These are phyloP conservation scores for Philypnodon macrostomus DNA, from an alignment of 2,797 vertebrate genomes.

Conservation along the genomic window DNA sequence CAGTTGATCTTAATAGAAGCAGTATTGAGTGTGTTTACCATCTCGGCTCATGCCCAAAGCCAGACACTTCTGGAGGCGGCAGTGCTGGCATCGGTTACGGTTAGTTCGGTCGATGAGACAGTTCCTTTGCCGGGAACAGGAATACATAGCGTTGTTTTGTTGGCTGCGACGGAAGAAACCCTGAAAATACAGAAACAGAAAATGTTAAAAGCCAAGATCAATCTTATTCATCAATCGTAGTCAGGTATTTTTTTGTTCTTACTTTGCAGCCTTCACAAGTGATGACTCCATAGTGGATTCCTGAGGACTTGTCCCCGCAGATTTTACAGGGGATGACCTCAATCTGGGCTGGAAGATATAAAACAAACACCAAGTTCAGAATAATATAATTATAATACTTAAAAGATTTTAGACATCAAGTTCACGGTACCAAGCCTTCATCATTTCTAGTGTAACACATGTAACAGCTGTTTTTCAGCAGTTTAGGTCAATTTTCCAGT, in stretches of 20 bases:
- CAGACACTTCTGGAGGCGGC: slow-evolving; percentile 91
- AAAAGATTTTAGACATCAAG: too few species aligned
- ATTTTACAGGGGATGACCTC: slow-evolving; percentile 95
- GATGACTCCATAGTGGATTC: slow-evolving; percentile 94
- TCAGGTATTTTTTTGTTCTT: slow-evolving; percentile 51
- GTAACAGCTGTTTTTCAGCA: not conserved
- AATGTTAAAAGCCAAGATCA: too few species aligned
- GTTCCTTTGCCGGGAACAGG: slow-evolving; percentile 89
- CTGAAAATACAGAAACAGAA: slow-evolving; percentile 59
- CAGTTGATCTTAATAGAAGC: too few species aligned
- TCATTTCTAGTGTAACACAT: not conserved
- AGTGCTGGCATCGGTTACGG: slow-evolving; percentile 92
- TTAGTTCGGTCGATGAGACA: slow-evolving; percentile 91
- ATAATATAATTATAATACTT: not conserved
- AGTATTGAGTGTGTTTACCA: slow-evolving; percentile 69
- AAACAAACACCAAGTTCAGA: slow-evolving; percentile 22
- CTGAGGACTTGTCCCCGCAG: slow-evolving; percentile 93
- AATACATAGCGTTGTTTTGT: slow-evolving; percentile 93
- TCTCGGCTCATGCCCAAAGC: slow-evolving; percentile 91
- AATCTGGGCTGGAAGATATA: slow-evolving; percentile 84
- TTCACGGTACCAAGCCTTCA: too few species aligned
- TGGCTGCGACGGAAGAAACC: slow-evolving; percentile 92
- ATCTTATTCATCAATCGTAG: too few species aligned
- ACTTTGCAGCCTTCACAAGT: slow-evolving; percentile 96
- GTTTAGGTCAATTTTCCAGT: not conserved